Base-by-base conservation (phyloP, 2,888 invertebrate species). In the Polyploca ridens region DNA sequence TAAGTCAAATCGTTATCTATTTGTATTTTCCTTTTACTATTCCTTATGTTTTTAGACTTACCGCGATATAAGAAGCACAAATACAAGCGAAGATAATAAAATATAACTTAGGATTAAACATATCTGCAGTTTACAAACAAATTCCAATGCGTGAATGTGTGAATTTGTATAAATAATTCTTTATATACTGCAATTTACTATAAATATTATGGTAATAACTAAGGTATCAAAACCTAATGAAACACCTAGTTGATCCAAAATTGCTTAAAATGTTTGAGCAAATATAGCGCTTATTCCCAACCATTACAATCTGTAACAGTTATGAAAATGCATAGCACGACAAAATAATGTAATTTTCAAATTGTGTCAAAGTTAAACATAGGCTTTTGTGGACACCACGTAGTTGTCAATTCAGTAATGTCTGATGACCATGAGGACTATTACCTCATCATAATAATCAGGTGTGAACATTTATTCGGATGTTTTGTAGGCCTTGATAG, bases 71-170 rank as follows among this genome's bases (percentile, higher is more conserved):
- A 19, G 19, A 19, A 54, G 7, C 54, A 54, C 10, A 54, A 54
- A 5, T 7, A 54, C 19, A n/a, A 7, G 69, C 58, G 58, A 65
- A 49, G 27, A 66, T 62, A 63, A 49, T 49, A 44, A 68, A 1
- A 46, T 64, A 65, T 44, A 72, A 63, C 10, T 62, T 35, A 62
- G 59, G 61, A 58, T 65, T 67, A 8, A 70, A 63, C 83, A 81
- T 82, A 69, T 69, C 72, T 38, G 63, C 63, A n/a, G 16, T 60
- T 61, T n/a, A 62, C 49, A 19, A 35, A 65, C 54, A 33, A 64
- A 68, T 38, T 54, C 41, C 65, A 70, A 69, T 71, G 79, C 71
- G 74, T 19, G 63, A 89, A 88, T 88, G 89, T 85, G 86, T 82
- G 77, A 87, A 86, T 71, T 76, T 62, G 66, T 65, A 68, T 68